Evolutionary conservation across 1,140 invertebrate genomes (phyloP), one percentile per base, ranked within the genome.

Genomic region (Penaeus vannamei): DNA sequence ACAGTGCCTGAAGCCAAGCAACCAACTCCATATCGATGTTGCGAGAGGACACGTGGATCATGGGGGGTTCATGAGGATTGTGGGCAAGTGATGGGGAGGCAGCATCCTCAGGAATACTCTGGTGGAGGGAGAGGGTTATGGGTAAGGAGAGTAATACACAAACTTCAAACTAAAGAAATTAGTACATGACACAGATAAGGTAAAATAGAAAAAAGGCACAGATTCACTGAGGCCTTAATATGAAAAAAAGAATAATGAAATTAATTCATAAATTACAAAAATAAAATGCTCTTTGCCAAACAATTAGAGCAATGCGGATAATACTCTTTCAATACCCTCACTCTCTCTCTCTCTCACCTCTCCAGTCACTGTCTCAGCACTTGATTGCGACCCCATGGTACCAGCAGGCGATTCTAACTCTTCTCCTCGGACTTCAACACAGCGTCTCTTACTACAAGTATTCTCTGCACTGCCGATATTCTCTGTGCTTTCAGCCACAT

Each of bases 1-100:
- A 86, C n/a, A 92, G 91, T 14, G 90, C 84, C 82, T 92, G 86
- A 23, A 94, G 87, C 93, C 93, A 94, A 7, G 79, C 42, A 14
- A 93, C 92, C 61, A 93, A 83, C 59, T 91, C 90, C 87, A 92
- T 92, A 91, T 93, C 93, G 77, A 82, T 87, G 42, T 91, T 90
- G 85, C 81, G 79, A 46, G 72, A 92, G 26, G 87, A 72, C 64
- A 91, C 87, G 83, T 86, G 88, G 29, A 86, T 84, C 60, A 69
- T 84, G 79, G 84, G 77, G n/a, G 32, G 22, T 80, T 86, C 87
- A 8, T 81, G 86, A 14, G 62, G 62, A 19, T 53, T 53, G 53
- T 69, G 32, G 8, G 77, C 26, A 53, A 79, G 12, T 22, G 79
- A 10, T 26, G 77, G 79, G 77, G 85, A 79, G 32, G 62, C 62